Evolutionary conservation across 1,140 invertebrate genomes (phyloP).

Genomic region (Drosophila santomea): DNA sequence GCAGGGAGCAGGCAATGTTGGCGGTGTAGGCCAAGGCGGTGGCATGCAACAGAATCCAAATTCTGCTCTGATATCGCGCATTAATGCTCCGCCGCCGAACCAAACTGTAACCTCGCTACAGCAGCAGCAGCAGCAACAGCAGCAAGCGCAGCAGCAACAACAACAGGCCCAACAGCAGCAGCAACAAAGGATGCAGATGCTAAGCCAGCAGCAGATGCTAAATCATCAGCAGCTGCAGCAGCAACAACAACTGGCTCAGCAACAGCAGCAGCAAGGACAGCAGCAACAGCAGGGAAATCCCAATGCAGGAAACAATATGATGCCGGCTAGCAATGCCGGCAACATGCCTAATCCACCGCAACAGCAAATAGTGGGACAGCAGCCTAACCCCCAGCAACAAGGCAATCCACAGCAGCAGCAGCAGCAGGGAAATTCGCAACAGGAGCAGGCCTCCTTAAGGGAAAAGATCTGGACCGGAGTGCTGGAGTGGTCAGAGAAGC

Average conservation of each 20-base stretch:
- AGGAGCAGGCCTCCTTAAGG: conserved; percentile 14
- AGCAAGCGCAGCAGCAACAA: conserved; percentile 62
- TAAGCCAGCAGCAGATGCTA: conserved; percentile 80
- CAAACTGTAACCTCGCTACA: conserved; percentile 81
- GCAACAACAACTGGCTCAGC: conserved; percentile 85
- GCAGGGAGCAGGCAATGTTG: conserved; percentile 58
- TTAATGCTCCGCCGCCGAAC: conserved; percentile 88
- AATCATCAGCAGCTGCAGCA: conserved; percentile 80
- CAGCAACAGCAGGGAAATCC: conserved; percentile 84
- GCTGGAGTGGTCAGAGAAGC: conserved; percentile 96
- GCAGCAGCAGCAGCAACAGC: conserved; percentile 85
- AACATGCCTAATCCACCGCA: conserved; percentile 52
- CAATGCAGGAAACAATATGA: conserved; percentile 65
- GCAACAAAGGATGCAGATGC: conserved; percentile 79
- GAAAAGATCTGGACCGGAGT: conserved; percentile 92
- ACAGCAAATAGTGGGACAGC: conserved; percentile 46
- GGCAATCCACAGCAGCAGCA: conserved; percentile 50
- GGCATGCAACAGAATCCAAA: conserved; percentile 83
- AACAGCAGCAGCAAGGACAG: conserved; percentile 85
- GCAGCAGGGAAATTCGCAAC: conserved; percentile 63
- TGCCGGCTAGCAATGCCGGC: conserved; percentile 52
- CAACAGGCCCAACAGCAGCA: conserved; percentile 79
- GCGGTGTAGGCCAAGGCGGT: conserved; percentile 63
- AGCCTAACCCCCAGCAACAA: conserved; percentile 55
- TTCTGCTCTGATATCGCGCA: conserved; percentile 89